Conservation (phyloP, 1,140 invertebrate species). For the Maniola jurtina region DNA sequence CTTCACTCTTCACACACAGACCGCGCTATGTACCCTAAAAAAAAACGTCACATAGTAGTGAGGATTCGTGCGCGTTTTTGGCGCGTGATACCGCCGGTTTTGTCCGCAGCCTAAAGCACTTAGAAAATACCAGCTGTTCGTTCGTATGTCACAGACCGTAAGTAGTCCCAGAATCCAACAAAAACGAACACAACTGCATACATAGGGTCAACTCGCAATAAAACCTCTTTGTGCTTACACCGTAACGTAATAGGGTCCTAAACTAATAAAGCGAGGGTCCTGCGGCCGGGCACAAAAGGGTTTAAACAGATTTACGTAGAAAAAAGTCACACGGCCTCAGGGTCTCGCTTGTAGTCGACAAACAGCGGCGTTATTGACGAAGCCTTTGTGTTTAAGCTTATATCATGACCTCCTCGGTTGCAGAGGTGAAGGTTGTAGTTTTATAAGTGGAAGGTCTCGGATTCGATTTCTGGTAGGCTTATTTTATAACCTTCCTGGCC, state of each 20-base stretch:
- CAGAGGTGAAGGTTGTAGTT: too few relatives aligned
- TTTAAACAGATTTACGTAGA: conserved; percentile 58
- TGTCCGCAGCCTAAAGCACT: too few relatives aligned
- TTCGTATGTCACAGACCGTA: background rate
- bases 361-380: conserved; percentile 27
- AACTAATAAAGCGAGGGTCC: conserved; percentile 65
- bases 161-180: conserved; percentile 16
- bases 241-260: conserved; percentile 67
- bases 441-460: too few relatives aligned
- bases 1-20: too few relatives aligned
- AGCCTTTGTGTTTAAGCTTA: conserved; percentile 26
- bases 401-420: background rate
- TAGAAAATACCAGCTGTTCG: too few relatives aligned
- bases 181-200: conserved; percentile 37
- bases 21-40: too few relatives aligned
- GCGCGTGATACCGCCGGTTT: too few relatives aligned
- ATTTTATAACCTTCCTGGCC: too few relatives aligned
- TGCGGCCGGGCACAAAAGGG: conserved; percentile 45
- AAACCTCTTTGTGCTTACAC: conserved; percentile 55
- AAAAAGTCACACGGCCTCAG: conserved; percentile 38
- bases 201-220: conserved; percentile 42
- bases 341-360: conserved; percentile 23
- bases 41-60: too few relatives aligned
- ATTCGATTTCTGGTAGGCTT: too few relatives aligned
- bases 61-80: too few relatives aligned